Evolutionary conservation across 2,888 invertebrate species (phyloP), one percentile per base, ranked within the genome.

Genomic region (Cheilosia variabilis): DNA sequence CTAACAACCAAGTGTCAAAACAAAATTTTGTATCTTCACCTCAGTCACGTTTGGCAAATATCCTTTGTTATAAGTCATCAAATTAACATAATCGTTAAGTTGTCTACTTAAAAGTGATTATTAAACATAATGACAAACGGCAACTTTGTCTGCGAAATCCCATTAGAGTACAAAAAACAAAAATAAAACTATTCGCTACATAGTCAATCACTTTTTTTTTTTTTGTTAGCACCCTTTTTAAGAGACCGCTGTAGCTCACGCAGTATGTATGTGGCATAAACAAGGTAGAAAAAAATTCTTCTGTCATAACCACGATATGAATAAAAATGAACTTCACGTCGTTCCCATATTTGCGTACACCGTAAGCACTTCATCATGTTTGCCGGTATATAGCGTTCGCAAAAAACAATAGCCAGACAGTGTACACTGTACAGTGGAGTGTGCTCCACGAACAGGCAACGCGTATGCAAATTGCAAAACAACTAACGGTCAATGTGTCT

Each of bases 381-480:
- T 9, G 50, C 34, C 13, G 27, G 22, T 63, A 22, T 34, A 50
- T n/a, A 34, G 50, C 19, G 13, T 63, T 63, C 7, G 17, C 17
- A 47, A 47, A 19, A 52, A 52, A 37, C 24, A 31, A 63, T 13
- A 62, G 4, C 7, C 9, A 47, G 2, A 19, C 9, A 17, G 22
- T n/a, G n/a, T n/a, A n/a, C n/a, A n/a, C n/a, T 22, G 22, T 45
- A 17, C 45, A 19, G n/a, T 47, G 9, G 17, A 47, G 47, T 47
- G 19, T 47, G 47, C 19, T 19, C 17, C 3, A 43, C 57, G 34
- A n/a, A 47, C 2, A 55, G 52, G n/a, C 68, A 45, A 9, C 45
- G 22, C 41, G 24, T 57, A 43, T 45, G 68, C 55, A 45, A 57
- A 68, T 53, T 50, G 5, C 41, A 15, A 57, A 19, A 9, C 17